Percentiles rank a stretch among this genome's conserved stretches.
Evolutionary conservation across 2,797 vertebrate genomes (phyloP).

Genomic region (Megaceryle alcyon): DNA sequence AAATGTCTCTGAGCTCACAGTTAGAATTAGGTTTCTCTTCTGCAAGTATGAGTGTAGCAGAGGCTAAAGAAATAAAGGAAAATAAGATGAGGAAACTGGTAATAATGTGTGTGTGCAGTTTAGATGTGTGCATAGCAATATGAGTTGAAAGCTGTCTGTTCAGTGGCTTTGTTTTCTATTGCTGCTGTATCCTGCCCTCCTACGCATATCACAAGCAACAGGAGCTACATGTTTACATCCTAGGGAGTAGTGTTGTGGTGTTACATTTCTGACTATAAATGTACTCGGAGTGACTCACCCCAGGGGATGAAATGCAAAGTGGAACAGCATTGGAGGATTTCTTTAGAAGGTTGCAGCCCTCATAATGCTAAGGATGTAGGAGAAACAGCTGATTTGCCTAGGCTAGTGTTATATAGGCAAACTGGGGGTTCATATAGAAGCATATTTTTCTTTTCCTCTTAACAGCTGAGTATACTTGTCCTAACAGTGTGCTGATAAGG

Average conservation of each 20-base stretch:
- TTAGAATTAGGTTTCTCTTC: neutral
- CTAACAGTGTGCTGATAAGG: neutral
- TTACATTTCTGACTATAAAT: neutral
- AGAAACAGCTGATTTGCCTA: neutral
- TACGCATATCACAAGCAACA: neutral
- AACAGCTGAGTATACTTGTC: neutral
- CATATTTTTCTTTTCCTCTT: neutral
- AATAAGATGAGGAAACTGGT: neutral
- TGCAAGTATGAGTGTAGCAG: neutral
- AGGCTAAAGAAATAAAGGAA: neutral
- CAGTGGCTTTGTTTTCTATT: neutral
- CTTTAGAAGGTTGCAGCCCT: neutral
- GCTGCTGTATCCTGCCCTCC: neutral
- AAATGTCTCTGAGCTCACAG: neutral
- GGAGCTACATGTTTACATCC: neutral
- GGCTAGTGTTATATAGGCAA: neutral
- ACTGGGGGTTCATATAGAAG: neutral
- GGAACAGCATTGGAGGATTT: neutral
- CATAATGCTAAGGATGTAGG: neutral
- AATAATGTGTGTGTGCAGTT: neutral
- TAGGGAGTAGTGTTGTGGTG: neutral
- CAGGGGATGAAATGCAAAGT: neutral
- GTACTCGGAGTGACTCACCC: neutral
- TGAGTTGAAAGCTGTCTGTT: neutral
- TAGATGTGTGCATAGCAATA: neutral